These are phyloP conservation scores for Temnothorax unifasciatus DNA, from an alignment of 2,888 invertebrate species.

Conservation along the genomic window DNA sequence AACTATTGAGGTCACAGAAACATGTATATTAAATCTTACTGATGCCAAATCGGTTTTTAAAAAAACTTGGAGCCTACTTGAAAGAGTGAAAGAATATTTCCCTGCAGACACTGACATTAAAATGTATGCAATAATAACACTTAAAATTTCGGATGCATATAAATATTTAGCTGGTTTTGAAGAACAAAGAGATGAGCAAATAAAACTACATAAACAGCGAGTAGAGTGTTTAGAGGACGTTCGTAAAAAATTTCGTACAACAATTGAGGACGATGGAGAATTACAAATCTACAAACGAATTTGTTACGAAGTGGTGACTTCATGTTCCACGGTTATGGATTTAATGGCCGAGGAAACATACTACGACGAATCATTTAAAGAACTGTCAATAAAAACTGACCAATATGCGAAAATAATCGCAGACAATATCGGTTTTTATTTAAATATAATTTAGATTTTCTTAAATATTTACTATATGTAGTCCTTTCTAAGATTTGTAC, in stretches of 20 bases:
- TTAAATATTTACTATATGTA: too few relatives aligned
- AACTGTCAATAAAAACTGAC: too few relatives aligned
- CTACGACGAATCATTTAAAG: too few relatives aligned
- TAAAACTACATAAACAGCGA: constrained; percentile 13
- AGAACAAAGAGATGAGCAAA: background rate
- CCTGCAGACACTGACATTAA: background rate
- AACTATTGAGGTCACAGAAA: background rate
- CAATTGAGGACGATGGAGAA: background rate
- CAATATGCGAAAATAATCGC: background rate
- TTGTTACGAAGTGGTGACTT: background rate
- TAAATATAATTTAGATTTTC: too few relatives aligned
- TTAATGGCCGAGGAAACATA: background rate
- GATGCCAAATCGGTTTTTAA: constrained; percentile 6
- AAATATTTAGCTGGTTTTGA: constrained; percentile 3
- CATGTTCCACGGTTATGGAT: background rate
- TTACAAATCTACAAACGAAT: background rate
- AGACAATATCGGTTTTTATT: too few relatives aligned
- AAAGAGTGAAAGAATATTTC: background rate
- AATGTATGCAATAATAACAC: background rate
- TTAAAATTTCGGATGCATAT: background rate
- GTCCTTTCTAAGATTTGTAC: too few relatives aligned
- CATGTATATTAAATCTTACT: background rate
- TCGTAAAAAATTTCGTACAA: background rate
- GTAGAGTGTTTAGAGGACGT: background rate
- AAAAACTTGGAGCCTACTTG: background rate